Percentiles rank a stretch among this genome's conserved stretches.
Conservation (phyloP, 2,888 invertebrate species). For the Polydrusus tereticollis region DNA sequence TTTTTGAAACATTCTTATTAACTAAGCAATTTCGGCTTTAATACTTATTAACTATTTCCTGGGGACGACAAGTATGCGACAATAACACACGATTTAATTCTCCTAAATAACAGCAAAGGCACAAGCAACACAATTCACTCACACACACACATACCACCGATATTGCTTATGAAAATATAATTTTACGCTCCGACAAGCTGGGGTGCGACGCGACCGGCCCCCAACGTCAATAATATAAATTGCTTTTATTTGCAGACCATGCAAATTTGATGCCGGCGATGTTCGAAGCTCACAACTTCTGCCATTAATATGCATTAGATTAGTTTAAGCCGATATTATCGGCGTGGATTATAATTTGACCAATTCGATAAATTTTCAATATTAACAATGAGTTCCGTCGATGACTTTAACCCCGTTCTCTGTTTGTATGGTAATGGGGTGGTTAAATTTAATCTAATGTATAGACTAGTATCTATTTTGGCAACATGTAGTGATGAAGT, state of each 20-base stretch:
- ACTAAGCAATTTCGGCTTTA: too few species aligned
- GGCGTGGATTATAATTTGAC: slow-evolving; percentile 47
- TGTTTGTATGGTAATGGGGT: slow-evolving; percentile 8
- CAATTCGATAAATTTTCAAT: slow-evolving; percentile 47
- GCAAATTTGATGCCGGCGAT: slow-evolving; percentile 44
- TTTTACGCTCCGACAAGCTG: slow-evolving; percentile 58
- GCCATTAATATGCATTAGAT: slow-evolving; percentile 55
- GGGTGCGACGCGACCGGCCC: slow-evolving; percentile 45
- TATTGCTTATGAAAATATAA: slow-evolving; percentile 63
- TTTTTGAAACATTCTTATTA: too few species aligned
- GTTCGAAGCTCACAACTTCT: slow-evolving; percentile 43
- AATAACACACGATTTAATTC: neutral
- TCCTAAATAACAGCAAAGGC: slow-evolving; percentile 5
- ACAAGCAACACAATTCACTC: slow-evolving; percentile 23
- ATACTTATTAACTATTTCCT: too few species aligned
- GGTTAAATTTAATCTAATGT: too few species aligned
- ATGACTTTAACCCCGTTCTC: slow-evolving; percentile 9
- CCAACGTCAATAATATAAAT: slow-evolving; percentile 57
- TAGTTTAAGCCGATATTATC: slow-evolving; percentile 47
- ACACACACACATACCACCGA: neutral
- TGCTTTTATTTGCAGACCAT: slow-evolving; percentile 54
- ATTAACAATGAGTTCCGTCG: slow-evolving; percentile 24
- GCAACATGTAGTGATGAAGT: too few species aligned
- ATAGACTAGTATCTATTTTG: too few species aligned
- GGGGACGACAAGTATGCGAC: too few species aligned